A percentile compares a stretch with the other conserved stretches of the same genome.
phyloP scores from a whole-genome alignment of 2,113 vertebrate species.

The Struthio camelus region DNA sequence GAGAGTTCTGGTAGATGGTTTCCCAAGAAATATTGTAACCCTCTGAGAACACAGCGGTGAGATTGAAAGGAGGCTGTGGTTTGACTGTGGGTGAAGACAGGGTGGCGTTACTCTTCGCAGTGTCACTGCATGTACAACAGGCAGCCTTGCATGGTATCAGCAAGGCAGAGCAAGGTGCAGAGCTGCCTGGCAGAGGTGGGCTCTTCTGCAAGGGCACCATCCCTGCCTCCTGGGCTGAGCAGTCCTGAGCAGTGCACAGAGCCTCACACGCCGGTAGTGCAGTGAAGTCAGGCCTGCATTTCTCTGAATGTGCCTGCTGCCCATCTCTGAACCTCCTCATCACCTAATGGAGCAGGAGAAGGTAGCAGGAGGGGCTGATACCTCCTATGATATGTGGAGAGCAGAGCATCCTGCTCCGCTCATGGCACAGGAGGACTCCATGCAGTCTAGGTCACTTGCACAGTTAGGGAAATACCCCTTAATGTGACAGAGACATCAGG shows the following conservation, averaged over 20 bases:
- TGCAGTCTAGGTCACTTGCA: neutral
- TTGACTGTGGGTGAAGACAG: slow-evolving; percentile 81
- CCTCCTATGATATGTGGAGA: neutral
- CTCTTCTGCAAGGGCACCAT: neutral
- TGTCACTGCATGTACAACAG: neutral
- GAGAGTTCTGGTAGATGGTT: neutral
- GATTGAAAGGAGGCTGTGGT: slow-evolving; percentile 75
- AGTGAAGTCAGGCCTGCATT: neutral
- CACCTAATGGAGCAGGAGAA: neutral
- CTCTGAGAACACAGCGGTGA: slow-evolving; percentile 57
- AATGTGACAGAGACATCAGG: neutral
- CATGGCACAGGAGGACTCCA: neutral
- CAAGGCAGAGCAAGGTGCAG: neutral
- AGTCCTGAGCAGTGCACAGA: neutral
- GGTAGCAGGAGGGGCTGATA: neutral
- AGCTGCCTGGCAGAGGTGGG: neutral
- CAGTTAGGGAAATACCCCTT: neutral
- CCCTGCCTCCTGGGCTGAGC: neutral
- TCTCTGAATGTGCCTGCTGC: neutral
- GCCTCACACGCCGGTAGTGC: neutral
- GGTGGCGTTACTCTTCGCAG: neutral
- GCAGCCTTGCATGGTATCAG: neutral
- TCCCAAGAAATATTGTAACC: slow-evolving; percentile 86
- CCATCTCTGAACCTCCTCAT: neutral
- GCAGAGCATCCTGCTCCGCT: neutral